These are phyloP conservation scores for Chironomus riparius DNA, from an alignment of 2,888 invertebrate species.

Conservation along the genomic window DNA sequence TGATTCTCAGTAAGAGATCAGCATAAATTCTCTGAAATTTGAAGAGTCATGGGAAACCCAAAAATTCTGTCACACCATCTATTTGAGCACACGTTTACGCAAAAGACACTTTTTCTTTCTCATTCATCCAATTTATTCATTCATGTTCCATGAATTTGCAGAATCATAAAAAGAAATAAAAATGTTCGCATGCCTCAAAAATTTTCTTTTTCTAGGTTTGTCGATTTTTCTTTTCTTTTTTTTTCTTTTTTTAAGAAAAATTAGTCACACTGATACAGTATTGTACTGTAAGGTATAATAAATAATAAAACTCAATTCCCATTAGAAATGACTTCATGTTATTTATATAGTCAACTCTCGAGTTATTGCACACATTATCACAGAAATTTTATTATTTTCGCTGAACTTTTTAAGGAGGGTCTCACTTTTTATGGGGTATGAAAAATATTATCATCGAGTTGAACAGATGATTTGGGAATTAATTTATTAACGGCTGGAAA, in stretches of 20 bases:
- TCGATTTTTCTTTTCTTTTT: neutral
- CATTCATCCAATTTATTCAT: neutral
- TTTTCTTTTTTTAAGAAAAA: neutral
- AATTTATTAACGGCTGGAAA: too few relatives aligned
- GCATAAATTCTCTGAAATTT: neutral
- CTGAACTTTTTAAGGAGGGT: neutral
- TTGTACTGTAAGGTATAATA: neutral
- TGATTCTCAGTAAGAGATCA: neutral
- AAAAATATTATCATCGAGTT: too few relatives aligned
- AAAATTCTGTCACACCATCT: neutral
- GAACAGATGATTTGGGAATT: too few relatives aligned
- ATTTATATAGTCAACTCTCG: neutral
- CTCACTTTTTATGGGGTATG: too few relatives aligned
- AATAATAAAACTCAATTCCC: constrained; percentile 1
- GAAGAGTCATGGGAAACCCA: neutral
- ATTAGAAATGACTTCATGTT: neutral
- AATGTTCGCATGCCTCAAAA: neutral
- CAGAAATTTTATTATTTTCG: neutral
- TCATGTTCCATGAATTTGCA: neutral
- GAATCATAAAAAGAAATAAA: neutral
- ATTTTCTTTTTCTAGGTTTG: neutral
- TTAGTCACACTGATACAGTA: neutral
- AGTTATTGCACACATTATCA: neutral
- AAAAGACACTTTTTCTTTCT: too few relatives aligned
- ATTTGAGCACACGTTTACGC: too few relatives aligned